A percentile compares a stretch with the other conserved stretches of the same genome.
Evolutionary conservation across 2,888 invertebrate species (phyloP).

Genomic region (Macrophya alboannulata): DNA sequence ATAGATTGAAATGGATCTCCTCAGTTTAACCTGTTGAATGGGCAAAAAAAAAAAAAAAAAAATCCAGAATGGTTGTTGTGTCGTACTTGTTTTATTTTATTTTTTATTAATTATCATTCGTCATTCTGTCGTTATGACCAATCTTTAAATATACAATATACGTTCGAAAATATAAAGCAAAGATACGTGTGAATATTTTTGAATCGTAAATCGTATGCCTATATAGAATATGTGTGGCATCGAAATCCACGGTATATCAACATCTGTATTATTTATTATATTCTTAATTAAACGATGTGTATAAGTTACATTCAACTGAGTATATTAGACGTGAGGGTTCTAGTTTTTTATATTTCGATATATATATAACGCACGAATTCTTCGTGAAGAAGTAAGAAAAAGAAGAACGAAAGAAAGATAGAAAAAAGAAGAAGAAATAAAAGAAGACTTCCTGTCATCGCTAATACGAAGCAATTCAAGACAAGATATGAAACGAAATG

Average conservation of each 20-base stretch:
- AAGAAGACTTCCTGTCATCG: background rate
- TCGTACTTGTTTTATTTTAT: background rate
- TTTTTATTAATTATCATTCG: background rate
- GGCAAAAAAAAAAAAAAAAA: background rate
- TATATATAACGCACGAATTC: background rate
- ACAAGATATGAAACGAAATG: background rate
- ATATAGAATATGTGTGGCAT: background rate
- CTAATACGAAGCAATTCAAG: background rate
- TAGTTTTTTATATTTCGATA: too few relatives aligned
- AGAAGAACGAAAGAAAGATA: background rate
- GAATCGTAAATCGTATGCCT: background rate
- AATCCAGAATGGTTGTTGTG: background rate
- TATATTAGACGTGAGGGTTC: background rate
- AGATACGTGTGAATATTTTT: background rate
- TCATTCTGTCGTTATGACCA: background rate
- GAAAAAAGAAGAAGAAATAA: background rate
- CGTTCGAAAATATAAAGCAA: background rate
- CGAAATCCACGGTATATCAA: background rate
- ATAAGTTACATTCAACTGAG: background rate
- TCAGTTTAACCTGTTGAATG: conserved; percentile 11
- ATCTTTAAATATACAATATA: background rate
- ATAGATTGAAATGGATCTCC: background rate
- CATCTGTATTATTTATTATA: background rate
- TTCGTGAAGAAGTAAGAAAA: background rate
- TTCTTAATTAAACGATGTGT: background rate